Base-by-base conservation (phyloP, 2,797 vertebrate species). In the Linurgus olivaceus region DNA sequence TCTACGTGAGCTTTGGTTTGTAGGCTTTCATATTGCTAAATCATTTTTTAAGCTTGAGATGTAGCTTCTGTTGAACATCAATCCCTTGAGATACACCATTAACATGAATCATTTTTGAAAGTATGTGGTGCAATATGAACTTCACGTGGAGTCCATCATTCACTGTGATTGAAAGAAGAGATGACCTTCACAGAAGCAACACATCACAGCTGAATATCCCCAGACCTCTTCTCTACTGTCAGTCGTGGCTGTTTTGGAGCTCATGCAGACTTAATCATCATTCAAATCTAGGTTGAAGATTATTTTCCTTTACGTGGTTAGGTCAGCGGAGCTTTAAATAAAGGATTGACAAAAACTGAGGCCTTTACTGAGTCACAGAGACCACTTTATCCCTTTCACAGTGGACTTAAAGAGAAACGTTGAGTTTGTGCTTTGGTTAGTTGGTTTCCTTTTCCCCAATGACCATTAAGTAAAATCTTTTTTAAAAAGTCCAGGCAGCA, bases 91-190 rank as follows among this genome's bases (percentile, higher is more conserved):
- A 97, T 94, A 73, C 54, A 90, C 96, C 95, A 98, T 98, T 98
- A 98, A 96, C 97, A 97, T 98, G 98, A 98, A 98, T 98, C 98
- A 98, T 96, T 97, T 97, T 93, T 96, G 97, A 97, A 97, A 97
- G 96, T 96, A 93, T 57, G 73, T 96, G 13, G 74, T 96, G 96
- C 96, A 97, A 93, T 98, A 97, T 97, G 97, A 98, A 97, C 97
- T 97, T 97, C 72, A 58, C 82, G 94, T 97, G 96, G 96, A 97
- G 97, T 97, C 97, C 65, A 97, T 98, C 98, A 97, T 72, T 98
- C 97, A 98, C 73, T 24, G 71, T 82, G 75, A 96, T 96, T 96
- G 97, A 97, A 97, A 94, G 95, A 96, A 98, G 97, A 96, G 96
- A 97, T 97, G 98, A 98, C 98, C 97, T 98, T 98, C 97, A 97